These are phyloP conservation scores for Heliconius ismenius DNA, from an alignment of 2,888 invertebrate species.

Conservation along the genomic window DNA sequence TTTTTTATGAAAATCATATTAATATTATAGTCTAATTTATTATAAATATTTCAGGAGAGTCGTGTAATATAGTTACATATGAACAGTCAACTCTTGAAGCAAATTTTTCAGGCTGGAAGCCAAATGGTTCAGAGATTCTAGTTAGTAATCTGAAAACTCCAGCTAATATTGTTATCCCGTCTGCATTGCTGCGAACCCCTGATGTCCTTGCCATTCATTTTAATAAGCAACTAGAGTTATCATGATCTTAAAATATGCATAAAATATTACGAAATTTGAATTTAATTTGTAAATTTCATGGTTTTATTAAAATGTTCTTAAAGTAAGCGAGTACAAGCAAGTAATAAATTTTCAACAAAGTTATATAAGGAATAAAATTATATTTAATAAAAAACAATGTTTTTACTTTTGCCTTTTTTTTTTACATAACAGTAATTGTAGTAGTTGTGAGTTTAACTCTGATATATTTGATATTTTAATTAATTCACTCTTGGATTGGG, in stretches of 20 bases:
- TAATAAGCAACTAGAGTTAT: conserved; percentile 43
- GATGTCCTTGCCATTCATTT: conserved; percentile 68
- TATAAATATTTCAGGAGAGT: conserved; percentile 55
- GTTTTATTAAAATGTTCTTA: not conserved
- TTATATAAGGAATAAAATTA: too few species aligned
- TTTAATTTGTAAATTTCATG: not conserved
- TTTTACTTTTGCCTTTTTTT: too few species aligned
- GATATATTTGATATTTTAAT: too few species aligned
- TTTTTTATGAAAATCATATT: not conserved
- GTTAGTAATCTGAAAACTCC: conserved; percentile 65
- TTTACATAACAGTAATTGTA: too few species aligned
- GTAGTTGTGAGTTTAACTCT: too few species aligned
- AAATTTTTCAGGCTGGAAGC: conserved; percentile 64
- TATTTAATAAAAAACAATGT: too few species aligned
- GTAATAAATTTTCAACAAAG: too few species aligned
- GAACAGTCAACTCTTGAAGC: conserved; percentile 63
- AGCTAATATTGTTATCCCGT: conserved; percentile 54
- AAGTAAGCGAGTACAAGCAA: too few species aligned
- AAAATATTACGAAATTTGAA: not conserved
- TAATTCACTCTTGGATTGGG: too few species aligned
- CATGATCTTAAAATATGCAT: not conserved
- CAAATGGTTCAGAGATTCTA: conserved; percentile 63
- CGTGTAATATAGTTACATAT: conserved; percentile 65
- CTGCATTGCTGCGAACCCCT: conserved; percentile 63
- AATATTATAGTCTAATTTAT: not conserved